Percentiles rank a stretch among this genome's conserved stretches.
Evolutionary conservation across 2,113 vertebrate genomes (phyloP).

Genomic region (Pseudopipra pipra): DNA sequence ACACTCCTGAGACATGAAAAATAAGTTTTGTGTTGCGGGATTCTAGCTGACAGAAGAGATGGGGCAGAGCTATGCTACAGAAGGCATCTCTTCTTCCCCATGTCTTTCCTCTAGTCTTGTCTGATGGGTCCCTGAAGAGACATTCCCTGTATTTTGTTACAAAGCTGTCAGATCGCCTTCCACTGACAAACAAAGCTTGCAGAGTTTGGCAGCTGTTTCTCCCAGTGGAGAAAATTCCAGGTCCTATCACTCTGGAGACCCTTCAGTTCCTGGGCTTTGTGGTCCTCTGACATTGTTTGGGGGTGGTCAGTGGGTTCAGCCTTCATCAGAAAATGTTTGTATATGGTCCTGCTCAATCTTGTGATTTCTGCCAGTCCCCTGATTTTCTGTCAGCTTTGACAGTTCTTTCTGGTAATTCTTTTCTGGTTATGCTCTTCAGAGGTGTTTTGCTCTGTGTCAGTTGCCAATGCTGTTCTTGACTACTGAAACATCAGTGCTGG

Average conservation of each 20-base stretch:
- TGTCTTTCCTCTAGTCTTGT: not conserved
- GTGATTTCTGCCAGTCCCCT: conserved; percentile 19
- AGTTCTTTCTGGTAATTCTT: conserved; percentile 31
- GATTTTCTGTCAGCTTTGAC: conserved; percentile 1
- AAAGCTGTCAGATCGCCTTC: not conserved
- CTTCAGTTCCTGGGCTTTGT: conserved; percentile 42
- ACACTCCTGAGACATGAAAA: not conserved
- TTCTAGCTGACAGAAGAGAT: not conserved
- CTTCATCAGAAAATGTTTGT: not conserved
- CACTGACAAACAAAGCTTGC: not conserved
- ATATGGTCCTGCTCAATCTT: conserved; percentile 25
- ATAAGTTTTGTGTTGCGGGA: not conserved
- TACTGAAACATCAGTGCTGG: not conserved
- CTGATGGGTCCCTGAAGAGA: not conserved
- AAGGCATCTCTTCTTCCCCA: not conserved
- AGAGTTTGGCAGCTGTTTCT: conserved; percentile 42
- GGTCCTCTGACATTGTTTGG: not conserved
- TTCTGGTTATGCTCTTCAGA: conserved; percentile 39
- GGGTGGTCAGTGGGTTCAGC: not conserved
- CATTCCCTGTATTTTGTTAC: not conserved
- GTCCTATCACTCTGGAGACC: conserved; percentile 21
- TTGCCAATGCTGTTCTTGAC: not conserved
- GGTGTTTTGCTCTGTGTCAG: conserved; percentile 1
- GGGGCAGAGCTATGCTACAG: not conserved
- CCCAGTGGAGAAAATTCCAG: not conserved